Evolutionary conservation across 1,140 invertebrate genomes (phyloP).

Genomic region (Pseudomyrmex flavicornis): DNA sequence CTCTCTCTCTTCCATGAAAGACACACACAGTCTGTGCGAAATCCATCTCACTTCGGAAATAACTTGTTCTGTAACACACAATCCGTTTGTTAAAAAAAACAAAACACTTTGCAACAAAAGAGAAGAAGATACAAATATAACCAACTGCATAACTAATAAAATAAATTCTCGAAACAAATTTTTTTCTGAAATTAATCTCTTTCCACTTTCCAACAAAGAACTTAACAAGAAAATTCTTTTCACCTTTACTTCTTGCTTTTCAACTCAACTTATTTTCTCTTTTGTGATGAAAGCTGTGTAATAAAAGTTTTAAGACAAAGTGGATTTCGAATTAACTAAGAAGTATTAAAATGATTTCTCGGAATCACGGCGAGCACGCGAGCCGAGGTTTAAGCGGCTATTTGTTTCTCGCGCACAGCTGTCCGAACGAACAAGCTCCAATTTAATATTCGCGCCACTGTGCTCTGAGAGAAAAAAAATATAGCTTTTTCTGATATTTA

Average conservation of each 20-base stretch:
- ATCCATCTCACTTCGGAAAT: background rate
- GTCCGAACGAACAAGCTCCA: background rate
- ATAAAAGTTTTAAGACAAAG: constrained; percentile 10
- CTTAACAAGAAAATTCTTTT: constrained; percentile 1
- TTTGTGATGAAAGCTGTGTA: constrained; percentile 27
- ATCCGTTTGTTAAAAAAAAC: background rate
- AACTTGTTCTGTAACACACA: background rate
- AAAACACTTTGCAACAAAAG: background rate
- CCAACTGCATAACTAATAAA: constrained; percentile 14
- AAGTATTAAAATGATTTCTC: constrained; percentile 10
- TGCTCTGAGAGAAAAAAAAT: constrained; percentile 19
- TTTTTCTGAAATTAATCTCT: constrained; percentile 14
- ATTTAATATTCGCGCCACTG: constrained; percentile 28
- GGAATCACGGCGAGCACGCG: background rate
- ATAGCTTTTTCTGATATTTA: constrained; percentile 44
- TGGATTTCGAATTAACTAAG: constrained; percentile 22
- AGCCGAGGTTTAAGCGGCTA: constrained; percentile 29
- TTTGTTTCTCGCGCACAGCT: background rate
- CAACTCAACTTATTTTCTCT: constrained; percentile 1
- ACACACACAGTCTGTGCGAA: background rate
- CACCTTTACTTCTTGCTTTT: background rate
- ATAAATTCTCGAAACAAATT: constrained; percentile 5
- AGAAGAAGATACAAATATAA: background rate
- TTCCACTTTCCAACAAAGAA: background rate
- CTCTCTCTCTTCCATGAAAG: background rate